Evolutionary conservation across 1,140 invertebrate species (phyloP).

Genomic region (silkworm (Bombyx mori)): ASM3026992v2 NC_085132.1:10965001-10965500

Average conservation of each 20-base stretch:
- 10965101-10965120: conserved; percentile 68
- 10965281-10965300: conserved; percentile 55
- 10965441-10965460: too few species aligned
- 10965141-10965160: conserved; percentile 64
- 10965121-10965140: conserved; percentile 57
- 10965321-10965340: too few species aligned
- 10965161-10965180: conserved; percentile 76
- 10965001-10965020: conserved; percentile 43
- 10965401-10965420: too few species aligned
- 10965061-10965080: conserved; percentile 62
- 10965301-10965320: conserved; percentile 11
- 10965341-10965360: background rate
- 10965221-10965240: conserved; percentile 66
- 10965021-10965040: conserved; percentile 26
- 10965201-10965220: conserved; percentile 78
- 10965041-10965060: conserved; percentile 25
- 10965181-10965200: conserved; percentile 77
- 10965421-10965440: too few species aligned
- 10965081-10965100: conserved; percentile 75
- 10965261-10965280: conserved; percentile 58
- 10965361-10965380: too few species aligned
- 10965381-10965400: too few species aligned
- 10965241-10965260: conserved; percentile 47
- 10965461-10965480: too few species aligned
- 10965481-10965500: too few species aligned